Percentiles rank a stretch among this genome's conserved stretches.
Evolutionary conservation across 1,140 invertebrate species (phyloP).

Genomic region (Drosophila biarmipes): DNA sequence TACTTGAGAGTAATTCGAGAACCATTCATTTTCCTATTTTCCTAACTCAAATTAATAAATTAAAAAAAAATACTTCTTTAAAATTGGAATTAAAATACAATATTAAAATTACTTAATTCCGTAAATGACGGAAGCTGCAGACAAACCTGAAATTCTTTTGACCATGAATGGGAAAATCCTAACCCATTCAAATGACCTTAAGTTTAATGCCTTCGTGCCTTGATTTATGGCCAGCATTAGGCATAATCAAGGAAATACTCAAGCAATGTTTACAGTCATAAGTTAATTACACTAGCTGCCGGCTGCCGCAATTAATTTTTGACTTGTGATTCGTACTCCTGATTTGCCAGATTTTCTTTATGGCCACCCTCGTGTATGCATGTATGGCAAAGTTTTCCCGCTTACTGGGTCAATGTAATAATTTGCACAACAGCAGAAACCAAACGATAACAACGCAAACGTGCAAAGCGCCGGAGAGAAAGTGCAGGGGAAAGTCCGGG

Average conservation of each 20-base stretch:
- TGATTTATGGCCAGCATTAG: constrained; percentile 53
- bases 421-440: constrained; percentile 67
- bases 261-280: constrained; percentile 37
- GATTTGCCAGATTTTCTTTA: constrained; percentile 29
- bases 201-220: constrained; percentile 5
- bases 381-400: constrained; percentile 30
- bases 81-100: too few relatives aligned
- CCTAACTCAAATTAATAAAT: too few relatives aligned
- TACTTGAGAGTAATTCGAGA: background rate
- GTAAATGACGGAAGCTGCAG: too few relatives aligned
- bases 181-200: too few relatives aligned
- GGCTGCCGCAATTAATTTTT: constrained; percentile 52
- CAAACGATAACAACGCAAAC: constrained; percentile 66
- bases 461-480: constrained; percentile 59
- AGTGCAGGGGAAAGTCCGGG: constrained; percentile 39
- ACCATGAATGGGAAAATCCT: too few relatives aligned
- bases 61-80: too few relatives aligned
- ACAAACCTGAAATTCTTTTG: too few relatives aligned
- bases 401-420: constrained; percentile 79
- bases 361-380: constrained; percentile 1
- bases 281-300: constrained; percentile 65
- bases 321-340: constrained; percentile 22
- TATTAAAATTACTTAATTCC: too few relatives aligned
- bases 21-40: constrained; percentile 5
- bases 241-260: constrained; percentile 15